Evolutionary conservation across 2,797 vertebrate species (phyloP).

Genomic region (Sandelia bainsii): DNA sequence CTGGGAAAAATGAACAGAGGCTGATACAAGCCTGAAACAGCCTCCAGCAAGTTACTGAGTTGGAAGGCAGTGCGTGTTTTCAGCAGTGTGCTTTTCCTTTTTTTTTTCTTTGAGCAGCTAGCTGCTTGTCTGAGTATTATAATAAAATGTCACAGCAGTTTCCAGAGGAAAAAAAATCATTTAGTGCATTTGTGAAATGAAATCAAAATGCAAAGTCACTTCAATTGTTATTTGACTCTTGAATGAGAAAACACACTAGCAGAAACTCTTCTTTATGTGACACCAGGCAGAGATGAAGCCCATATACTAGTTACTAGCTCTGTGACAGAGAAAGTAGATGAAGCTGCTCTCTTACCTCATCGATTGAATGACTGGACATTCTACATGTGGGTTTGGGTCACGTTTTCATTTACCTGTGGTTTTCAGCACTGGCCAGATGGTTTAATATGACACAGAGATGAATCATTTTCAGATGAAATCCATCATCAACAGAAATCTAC

Average conservation of each 20-base stretch:
- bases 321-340: neutral
- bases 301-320: neutral
- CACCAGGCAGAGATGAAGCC: neutral
- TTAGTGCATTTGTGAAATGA: constrained; percentile 40
- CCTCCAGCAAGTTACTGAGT: constrained; percentile 26
- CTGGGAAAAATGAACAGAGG: constrained; percentile 21
- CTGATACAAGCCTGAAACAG: constrained; percentile 29
- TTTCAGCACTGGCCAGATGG: neutral
- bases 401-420: neutral
- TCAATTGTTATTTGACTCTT: constrained; percentile 27
- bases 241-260: constrained; percentile 11
- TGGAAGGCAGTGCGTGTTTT: constrained; percentile 28
- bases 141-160: constrained; percentile 25
- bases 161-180: constrained; percentile 23
- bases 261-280: constrained; percentile 9
- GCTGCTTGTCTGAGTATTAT: constrained; percentile 39
- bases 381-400: neutral
- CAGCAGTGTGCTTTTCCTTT: neutral
- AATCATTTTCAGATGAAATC: neutral
- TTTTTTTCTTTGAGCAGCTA: constrained; percentile 3
- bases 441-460: neutral
- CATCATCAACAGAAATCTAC: neutral
- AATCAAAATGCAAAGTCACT: constrained; percentile 40
- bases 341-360: neutral
- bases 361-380: neutral